Evolutionary conservation across 2,888 invertebrate genomes (phyloP).

Genomic region (Diplazon laetatorius): DNA sequence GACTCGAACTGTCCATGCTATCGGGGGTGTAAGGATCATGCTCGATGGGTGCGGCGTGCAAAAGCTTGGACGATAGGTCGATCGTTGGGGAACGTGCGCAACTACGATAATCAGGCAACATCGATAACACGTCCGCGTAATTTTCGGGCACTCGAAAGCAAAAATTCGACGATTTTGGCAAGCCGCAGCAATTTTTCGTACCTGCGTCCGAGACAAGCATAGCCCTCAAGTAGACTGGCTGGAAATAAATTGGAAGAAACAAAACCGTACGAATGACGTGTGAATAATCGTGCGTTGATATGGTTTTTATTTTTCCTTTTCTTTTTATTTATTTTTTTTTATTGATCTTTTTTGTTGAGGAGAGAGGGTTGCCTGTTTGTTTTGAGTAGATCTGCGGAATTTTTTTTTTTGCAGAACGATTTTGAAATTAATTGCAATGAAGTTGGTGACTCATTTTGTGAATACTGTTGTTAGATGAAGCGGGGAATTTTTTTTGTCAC

Average conservation of each 20-base stretch:
- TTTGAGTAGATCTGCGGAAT: too few species aligned
- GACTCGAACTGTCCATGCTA: conserved; percentile 90
- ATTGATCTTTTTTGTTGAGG: too few species aligned
- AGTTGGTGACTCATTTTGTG: too few species aligned
- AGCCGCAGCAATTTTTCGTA: conserved; percentile 87
- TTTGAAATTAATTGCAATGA: too few species aligned
- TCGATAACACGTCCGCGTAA: conserved; percentile 77
- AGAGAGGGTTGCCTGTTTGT: too few species aligned
- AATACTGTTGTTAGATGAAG: too few species aligned
- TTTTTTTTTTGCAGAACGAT: too few species aligned
- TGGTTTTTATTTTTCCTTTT: conserved; percentile 7
- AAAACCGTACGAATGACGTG: conserved; percentile 60
- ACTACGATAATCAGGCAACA: conserved; percentile 81
- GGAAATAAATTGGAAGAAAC: conserved; percentile 79
- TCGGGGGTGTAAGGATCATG: conserved; percentile 93
- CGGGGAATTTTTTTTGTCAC: too few species aligned
- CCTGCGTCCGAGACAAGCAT: conserved; percentile 90
- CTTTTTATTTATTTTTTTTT: conserved; percentile 15
- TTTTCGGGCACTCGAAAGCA: conserved; percentile 81
- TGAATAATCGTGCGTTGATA: conserved; percentile 56
- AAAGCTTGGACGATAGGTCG: conserved; percentile 83
- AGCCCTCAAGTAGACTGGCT: conserved; percentile 92
- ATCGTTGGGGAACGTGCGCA: conserved; percentile 75
- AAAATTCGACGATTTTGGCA: conserved; percentile 75
- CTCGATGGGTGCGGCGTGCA: conserved; percentile 84